Conservation (phyloP, 1,140 invertebrate species). For the Phymorhynchus buccinoides region DNA sequence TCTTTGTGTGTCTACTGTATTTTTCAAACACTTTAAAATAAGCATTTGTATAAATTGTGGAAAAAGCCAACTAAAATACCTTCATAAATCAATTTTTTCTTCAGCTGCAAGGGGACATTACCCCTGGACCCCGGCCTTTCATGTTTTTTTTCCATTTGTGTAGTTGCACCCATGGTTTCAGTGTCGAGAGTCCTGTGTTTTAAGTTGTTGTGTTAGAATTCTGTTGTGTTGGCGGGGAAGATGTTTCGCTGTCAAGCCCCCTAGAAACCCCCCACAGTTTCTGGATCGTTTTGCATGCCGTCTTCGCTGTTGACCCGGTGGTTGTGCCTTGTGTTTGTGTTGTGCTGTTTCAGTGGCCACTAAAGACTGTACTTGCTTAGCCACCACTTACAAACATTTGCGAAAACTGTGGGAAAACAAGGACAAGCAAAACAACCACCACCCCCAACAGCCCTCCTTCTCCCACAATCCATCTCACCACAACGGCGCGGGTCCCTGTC, state of each 20-base stretch:
- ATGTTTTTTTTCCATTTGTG: no score
- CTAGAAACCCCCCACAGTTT: no score
- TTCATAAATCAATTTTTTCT: no score
- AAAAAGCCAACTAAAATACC: no score
- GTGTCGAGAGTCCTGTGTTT: not conserved
- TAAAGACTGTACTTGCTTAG: conserved; percentile 72
- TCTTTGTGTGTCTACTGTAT: no score
- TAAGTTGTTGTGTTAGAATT: not conserved
- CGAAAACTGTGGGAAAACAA: conserved; percentile 73
- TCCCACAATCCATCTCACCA: conserved; percentile 28
- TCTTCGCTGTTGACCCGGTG: not conserved
- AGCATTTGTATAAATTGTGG: no score
- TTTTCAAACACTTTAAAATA: no score
- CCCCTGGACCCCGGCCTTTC: no score
- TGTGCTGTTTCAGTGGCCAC: conserved; percentile 65
- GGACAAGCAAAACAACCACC: conserved; percentile 70
- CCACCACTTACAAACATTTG: conserved; percentile 72
- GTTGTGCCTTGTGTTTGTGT: conserved; percentile 38
- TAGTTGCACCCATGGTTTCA: no score
- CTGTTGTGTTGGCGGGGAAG: not conserved
- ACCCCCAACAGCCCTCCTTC: no score
- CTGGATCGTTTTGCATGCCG: not conserved
- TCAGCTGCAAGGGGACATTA: no score
- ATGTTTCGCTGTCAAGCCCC: no score
- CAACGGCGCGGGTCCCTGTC: conserved; percentile 37